These are phyloP conservation scores for Sinotaia quadrata DNA, from an alignment of 2,888 invertebrate species.

Conservation along the genomic window DNA sequence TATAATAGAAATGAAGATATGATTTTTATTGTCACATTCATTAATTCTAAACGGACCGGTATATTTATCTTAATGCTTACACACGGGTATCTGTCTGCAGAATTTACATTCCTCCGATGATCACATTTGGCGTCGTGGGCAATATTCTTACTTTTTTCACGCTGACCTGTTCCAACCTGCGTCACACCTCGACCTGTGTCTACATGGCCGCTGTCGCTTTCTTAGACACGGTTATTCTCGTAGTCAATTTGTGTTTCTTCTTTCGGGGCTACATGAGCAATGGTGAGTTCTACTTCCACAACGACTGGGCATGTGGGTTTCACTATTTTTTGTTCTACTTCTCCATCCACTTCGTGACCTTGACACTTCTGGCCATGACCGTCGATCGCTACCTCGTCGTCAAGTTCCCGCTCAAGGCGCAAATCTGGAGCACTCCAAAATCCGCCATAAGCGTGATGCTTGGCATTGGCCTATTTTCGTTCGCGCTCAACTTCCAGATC, in stretches of 20 bases:
- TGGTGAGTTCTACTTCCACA: conserved; percentile 9
- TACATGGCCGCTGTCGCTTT: no score
- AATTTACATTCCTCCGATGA: conserved; percentile 15
- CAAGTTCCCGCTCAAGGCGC: conserved; percentile 21
- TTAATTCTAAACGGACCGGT: no score
- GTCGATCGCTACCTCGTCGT: conserved; percentile 25
- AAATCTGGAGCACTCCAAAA: background rate
- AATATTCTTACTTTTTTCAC: conserved; percentile 17
- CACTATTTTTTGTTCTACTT: conserved; percentile 18
- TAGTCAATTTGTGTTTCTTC: conserved; percentile 14
- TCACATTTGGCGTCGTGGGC: conserved; percentile 17
- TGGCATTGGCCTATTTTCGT: background rate
- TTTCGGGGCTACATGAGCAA: conserved; percentile 10
- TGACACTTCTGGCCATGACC: conserved; percentile 20
- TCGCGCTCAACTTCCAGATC: conserved; percentile 12
- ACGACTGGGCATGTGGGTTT: conserved; percentile 5
- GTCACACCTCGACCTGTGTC: conserved; percentile 7
- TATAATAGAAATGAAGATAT: no score
- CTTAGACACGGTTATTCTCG: conserved; percentile 13
- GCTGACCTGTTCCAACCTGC: background rate
- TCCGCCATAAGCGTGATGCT: conserved; percentile 8
- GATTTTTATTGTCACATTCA: no score
- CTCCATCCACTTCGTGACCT: conserved; percentile 9
- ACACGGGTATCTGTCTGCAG: no score
- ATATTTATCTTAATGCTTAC: no score